Evolutionary conservation across 2,113 vertebrate species (phyloP).

Genomic region (Spermophilus dauricus): DNA sequence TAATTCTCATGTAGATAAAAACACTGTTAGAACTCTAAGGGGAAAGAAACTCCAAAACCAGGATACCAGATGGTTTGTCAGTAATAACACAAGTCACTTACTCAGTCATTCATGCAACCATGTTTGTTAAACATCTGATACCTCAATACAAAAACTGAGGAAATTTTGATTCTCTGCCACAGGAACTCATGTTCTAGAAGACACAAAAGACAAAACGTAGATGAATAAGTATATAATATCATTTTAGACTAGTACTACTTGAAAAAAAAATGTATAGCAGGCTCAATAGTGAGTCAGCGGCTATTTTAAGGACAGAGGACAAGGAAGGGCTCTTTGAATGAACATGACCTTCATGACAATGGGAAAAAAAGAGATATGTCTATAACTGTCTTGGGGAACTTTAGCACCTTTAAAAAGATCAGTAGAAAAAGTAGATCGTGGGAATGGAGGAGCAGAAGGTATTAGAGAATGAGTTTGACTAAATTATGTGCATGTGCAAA

Average conservation of each 20-base stretch:
- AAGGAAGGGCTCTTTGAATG: background rate
- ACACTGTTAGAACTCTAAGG: background rate
- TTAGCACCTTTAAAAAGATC: background rate
- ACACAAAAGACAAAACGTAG: background rate
- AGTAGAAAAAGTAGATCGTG: no score
- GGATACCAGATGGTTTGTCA: background rate
- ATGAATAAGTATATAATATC: background rate
- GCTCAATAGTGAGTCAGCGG: background rate
- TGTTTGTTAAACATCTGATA: background rate
- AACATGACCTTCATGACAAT: background rate
- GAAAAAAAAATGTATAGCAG: background rate
- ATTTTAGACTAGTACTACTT: background rate
- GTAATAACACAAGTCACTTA: background rate
- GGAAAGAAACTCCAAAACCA: conserved; percentile 15
- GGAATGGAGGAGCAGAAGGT: no score
- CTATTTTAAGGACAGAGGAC: background rate
- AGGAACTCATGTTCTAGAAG: background rate
- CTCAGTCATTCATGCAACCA: background rate
- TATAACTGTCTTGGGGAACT: background rate
- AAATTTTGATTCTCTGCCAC: background rate
- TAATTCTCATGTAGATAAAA: background rate
- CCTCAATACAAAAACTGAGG: background rate
- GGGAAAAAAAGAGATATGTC: background rate
- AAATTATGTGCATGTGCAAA: no score
- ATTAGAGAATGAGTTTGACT: no score